Base-by-base conservation (phyloP, 1,140 invertebrate genomes). In the Lepidotrigona ventralis region DNA sequence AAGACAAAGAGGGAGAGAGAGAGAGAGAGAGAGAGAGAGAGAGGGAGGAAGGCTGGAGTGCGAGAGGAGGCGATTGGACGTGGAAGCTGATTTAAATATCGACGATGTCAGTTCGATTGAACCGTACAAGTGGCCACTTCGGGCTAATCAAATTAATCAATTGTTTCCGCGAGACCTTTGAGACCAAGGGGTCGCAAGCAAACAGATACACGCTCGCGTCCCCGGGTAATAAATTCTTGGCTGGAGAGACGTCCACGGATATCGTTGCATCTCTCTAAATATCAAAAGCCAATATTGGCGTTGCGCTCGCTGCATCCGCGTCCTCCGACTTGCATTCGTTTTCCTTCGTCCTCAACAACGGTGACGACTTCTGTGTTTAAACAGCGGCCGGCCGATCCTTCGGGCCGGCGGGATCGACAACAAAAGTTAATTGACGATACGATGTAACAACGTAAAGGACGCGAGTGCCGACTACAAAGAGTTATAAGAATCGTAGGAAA, bases 231-330 rank as follows among this genome's bases (percentile, higher is more conserved):
- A 83, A 83, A 83, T 70, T 78, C 81, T 56, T 33, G 21, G 9
- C 60, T 74, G 51, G 66, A 78, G 75, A 70, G 75, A 70, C 63
- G 74, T 70, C 56, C 58, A 39, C 54, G 11, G 75, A 53, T 56
- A 58, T 60, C 53, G 60, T 29, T 46, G 73, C 19, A 29, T 53
- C 64, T 46, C 63, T 71, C 75, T 26, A 78, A 78, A 83, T 78
- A 83, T 83, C 81, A 83, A 83, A 81, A 78, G 58, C 74, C 74
- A 39, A 83, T 83, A 83, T 83, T 78, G 81, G 66, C 81, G 64
- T 19, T 46, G 8, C 39, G 39, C 39, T 6, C 39, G 26, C 39
- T 71, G 74, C 74, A 56, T 83, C 71, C 51, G 11, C 51, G 11
- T 15, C 17, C 54, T 15, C 17, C 54, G 64, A n/a, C n/a, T 60